These are phyloP conservation scores for Syngnathus acus DNA, from an alignment of 2,797 vertebrate genomes.

Conservation along the genomic window DNA sequence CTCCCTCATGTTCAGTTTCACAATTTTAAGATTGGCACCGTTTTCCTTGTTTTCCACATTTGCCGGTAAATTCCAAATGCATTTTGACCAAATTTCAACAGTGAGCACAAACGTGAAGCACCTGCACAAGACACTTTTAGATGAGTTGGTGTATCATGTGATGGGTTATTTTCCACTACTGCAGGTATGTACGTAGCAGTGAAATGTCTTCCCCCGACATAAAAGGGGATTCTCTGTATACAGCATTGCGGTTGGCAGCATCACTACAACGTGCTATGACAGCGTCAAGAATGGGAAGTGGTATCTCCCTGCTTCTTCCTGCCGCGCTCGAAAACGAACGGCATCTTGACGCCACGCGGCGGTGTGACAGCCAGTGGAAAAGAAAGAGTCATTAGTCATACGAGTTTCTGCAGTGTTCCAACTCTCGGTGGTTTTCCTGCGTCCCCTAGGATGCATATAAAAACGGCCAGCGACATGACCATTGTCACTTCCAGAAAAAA, in stretches of 20 bases:
- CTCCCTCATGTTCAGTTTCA: no score
- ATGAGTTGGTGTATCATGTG: no score
- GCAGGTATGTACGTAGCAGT: no score
- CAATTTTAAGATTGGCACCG: no score
- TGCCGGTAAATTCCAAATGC: no score
- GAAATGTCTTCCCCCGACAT: no score
- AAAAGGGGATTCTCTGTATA: background rate
- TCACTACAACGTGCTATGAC: conserved; percentile 15
- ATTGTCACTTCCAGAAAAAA: conserved; percentile 58
- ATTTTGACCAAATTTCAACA: no score
- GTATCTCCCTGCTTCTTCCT: conserved; percentile 86
- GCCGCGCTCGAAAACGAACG: conserved; percentile 71
- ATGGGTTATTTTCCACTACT: no score
- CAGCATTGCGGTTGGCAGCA: background rate
- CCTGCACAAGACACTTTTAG: no score
- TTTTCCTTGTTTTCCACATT: no score
- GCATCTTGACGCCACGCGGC: conserved; percentile 62
- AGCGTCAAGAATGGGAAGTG: conserved; percentile 85
- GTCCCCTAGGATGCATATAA: conserved; percentile 88
- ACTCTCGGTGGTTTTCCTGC: conserved; percentile 79
- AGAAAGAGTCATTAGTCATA: conserved; percentile 94
- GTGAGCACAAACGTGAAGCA: no score
- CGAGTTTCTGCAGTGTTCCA: conserved; percentile 87
- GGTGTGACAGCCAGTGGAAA: conserved; percentile 86
- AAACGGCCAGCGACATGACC: conserved; percentile 69